Evolutionary conservation across 2,113 vertebrate species (phyloP).

Genomic region (Dinomys branickii): DNA sequence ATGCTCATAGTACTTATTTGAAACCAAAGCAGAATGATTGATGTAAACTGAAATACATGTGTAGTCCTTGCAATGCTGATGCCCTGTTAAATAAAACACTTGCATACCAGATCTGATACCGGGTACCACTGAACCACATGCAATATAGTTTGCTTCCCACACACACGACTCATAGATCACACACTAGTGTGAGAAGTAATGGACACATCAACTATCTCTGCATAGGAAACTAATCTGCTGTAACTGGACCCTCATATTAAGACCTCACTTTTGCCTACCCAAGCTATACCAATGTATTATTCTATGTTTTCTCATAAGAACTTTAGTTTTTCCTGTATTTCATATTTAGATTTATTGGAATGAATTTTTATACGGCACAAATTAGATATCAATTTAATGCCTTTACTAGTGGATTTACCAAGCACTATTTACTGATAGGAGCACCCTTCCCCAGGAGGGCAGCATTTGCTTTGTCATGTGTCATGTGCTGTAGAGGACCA

Average conservation of each 20-base stretch:
- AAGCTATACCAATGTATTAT: not conserved
- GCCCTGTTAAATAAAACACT: not conserved
- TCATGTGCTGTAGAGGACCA: not conserved
- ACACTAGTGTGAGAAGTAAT: not conserved
- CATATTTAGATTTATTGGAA: not conserved
- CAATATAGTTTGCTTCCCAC: not conserved
- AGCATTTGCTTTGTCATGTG: not conserved
- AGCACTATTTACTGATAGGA: not conserved
- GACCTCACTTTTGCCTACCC: not conserved
- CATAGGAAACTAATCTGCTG: not conserved
- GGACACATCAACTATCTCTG: not conserved
- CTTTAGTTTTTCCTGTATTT: not conserved
- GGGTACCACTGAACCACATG: not conserved
- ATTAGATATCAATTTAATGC: not conserved
- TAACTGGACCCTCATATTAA: not conserved
- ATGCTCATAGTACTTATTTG: constrained; percentile 26
- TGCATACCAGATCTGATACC: not conserved
- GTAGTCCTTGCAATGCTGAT: not conserved
- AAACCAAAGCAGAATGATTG: not conserved
- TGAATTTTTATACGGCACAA: not conserved
- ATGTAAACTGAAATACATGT: not conserved
- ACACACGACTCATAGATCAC: not conserved
- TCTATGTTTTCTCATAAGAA: not conserved
- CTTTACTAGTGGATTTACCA: too few species aligned
- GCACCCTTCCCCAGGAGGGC: rapidly evolving